These are phyloP conservation scores for Tridacna crocea DNA, from an alignment of 2,888 invertebrate genomes.

Conservation along the genomic window DNA sequence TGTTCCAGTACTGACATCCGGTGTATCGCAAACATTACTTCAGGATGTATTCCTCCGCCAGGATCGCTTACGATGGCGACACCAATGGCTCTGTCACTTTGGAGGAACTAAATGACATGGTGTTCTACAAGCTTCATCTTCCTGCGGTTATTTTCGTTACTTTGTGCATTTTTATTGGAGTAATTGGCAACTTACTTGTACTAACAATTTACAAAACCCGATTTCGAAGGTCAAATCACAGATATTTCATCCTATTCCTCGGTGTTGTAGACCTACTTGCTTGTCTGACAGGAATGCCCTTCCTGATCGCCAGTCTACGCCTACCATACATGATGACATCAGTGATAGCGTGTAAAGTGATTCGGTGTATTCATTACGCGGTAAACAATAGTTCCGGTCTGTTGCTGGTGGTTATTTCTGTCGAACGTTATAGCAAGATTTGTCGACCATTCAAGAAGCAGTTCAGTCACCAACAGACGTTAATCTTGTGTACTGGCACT, in stretches of 20 bases:
- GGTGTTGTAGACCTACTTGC: constrained; percentile 62
- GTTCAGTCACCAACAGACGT: constrained; percentile 46
- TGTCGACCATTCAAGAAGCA: constrained; percentile 64
- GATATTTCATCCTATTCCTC: constrained; percentile 65
- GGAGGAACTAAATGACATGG: constrained; percentile 50
- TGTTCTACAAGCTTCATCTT: constrained; percentile 45
- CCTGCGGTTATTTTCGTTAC: constrained; percentile 60
- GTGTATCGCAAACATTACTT: too few species aligned
- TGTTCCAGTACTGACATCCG: too few species aligned
- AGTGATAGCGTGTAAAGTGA: constrained; percentile 51
- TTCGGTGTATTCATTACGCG: constrained; percentile 53
- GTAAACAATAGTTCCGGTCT: constrained; percentile 66
- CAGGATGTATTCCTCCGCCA: constrained; percentile 30
- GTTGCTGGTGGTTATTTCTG: constrained; percentile 59
- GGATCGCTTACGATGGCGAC: background rate
- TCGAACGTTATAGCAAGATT: constrained; percentile 64
- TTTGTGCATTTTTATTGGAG: constrained; percentile 50
- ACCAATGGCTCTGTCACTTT: constrained; percentile 37
- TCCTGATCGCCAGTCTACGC: constrained; percentile 63
- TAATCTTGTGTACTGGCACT: constrained; percentile 38
- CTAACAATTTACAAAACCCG: constrained; percentile 59
- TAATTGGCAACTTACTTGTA: constrained; percentile 59
- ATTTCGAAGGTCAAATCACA: constrained; percentile 55
- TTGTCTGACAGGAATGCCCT: constrained; percentile 59
- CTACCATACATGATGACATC: constrained; percentile 64